phyloP scores from a whole-genome alignment of 2,113 vertebrate species.

The Nannospalax galili region DNA sequence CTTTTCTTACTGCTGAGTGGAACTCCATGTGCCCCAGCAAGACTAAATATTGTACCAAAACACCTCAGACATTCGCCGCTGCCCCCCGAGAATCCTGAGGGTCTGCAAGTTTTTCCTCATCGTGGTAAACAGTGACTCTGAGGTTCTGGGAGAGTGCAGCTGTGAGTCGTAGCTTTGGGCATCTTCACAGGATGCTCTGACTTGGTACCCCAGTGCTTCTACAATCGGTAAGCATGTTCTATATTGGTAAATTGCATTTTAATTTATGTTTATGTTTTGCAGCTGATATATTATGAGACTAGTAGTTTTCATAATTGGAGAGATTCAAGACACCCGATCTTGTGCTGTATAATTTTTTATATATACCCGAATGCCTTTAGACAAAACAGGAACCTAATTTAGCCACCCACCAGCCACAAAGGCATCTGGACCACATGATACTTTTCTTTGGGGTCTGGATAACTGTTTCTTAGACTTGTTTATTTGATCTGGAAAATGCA shows the following conservation, averaged over 20 bases:
- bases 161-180: slow-evolving; percentile 30
- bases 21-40: background rate
- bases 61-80: background rate
- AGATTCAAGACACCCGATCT: slow-evolving; percentile 64
- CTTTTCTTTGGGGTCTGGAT: slow-evolving; percentile 68
- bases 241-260: slow-evolving; percentile 75
- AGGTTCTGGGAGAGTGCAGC: background rate
- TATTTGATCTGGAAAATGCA: slow-evolving; percentile 78
- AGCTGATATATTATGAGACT: slow-evolving; percentile 64
- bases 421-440: slow-evolving; percentile 71
- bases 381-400: slow-evolving; percentile 80
- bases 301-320: slow-evolving; percentile 75
- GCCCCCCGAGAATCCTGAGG: background rate
- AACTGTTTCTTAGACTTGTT: slow-evolving; percentile 68
- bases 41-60: background rate
- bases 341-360: slow-evolving; percentile 71
- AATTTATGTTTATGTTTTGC: slow-evolving; percentile 75
- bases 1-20: too few species aligned
- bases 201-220: slow-evolving; percentile 13
- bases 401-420: slow-evolving; percentile 72
- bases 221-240: slow-evolving; percentile 37
- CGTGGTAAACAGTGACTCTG: background rate
- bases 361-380: slow-evolving; percentile 73
- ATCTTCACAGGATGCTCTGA: background rate
- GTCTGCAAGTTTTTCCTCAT: background rate